phyloP scores from a whole-genome alignment of 2,797 vertebrate species.

The Emys orbicularis region DNA sequence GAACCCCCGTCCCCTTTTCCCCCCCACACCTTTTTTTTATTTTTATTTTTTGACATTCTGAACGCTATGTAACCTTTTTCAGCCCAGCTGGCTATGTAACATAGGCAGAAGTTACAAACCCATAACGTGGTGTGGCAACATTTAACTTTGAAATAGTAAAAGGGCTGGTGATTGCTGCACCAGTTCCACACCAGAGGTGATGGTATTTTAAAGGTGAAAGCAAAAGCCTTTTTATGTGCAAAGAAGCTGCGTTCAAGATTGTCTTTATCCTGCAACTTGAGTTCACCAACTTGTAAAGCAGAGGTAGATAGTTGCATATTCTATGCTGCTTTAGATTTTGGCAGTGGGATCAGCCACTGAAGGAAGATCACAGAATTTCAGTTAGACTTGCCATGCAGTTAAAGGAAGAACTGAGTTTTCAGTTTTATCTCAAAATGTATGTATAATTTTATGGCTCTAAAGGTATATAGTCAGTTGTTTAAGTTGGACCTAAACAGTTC shows the following conservation, averaged over 20 bases:
- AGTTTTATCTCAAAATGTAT: background rate
- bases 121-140: background rate
- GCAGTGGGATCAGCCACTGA: background rate
- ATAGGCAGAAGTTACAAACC: background rate
- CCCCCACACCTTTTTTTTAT: background rate
- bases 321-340: background rate
- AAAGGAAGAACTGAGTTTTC: background rate
- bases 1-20: too few species aligned
- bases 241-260: background rate
- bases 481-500: background rate
- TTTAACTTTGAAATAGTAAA: background rate
- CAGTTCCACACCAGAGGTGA: background rate
- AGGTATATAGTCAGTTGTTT: background rate
- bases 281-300: background rate
- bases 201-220: background rate
- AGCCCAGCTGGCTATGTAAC: background rate
- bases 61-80: background rate
- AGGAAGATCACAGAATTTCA: background rate
- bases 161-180: background rate
- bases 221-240: background rate
- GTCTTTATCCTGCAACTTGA: background rate
- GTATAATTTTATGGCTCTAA: background rate
- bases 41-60: background rate
- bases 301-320: background rate
- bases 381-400: background rate